These are phyloP conservation scores for Halcyon malimbica DNA, from an alignment of 2,113 vertebrate species.

Conservation along the genomic window DNA sequence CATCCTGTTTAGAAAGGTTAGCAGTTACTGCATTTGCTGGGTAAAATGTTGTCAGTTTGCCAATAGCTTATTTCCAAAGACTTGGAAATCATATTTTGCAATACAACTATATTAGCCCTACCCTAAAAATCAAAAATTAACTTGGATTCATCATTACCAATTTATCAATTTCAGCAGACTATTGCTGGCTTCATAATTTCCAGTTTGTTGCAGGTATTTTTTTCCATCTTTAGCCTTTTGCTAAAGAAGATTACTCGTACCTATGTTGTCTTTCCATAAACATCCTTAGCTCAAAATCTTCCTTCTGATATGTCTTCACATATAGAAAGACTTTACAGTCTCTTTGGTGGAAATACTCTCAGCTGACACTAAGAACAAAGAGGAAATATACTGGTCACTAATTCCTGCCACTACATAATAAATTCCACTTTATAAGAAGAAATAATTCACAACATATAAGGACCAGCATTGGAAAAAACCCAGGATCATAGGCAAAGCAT, in stretches of 20 bases:
- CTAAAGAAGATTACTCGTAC: neutral
- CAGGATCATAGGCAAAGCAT: neutral
- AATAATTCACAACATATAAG: neutral
- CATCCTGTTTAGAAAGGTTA: neutral
- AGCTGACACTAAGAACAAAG: neutral
- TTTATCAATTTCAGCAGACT: neutral
- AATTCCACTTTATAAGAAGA: neutral
- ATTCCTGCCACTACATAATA: neutral
- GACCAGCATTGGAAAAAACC: neutral
- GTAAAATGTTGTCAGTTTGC: neutral
- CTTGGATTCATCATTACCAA: neutral
- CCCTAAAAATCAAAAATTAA: neutral
- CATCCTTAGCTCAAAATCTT: neutral
- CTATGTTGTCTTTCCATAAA: neutral
- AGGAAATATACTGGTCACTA: neutral
- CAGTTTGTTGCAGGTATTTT: neutral
- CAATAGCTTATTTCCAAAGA: neutral
- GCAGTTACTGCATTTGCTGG: neutral
- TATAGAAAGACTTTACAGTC: neutral
- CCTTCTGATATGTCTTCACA: neutral
- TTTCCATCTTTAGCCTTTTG: neutral
- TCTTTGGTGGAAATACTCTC: neutral
- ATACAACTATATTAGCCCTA: neutral
- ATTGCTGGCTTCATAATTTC: neutral
- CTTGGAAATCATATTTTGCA: neutral